Percentiles rank a stretch among this genome's conserved stretches.
These are phyloP conservation scores for Crotalus tigris DNA, from an alignment of 2,113 vertebrate genomes.

Conservation along the genomic window DNA sequence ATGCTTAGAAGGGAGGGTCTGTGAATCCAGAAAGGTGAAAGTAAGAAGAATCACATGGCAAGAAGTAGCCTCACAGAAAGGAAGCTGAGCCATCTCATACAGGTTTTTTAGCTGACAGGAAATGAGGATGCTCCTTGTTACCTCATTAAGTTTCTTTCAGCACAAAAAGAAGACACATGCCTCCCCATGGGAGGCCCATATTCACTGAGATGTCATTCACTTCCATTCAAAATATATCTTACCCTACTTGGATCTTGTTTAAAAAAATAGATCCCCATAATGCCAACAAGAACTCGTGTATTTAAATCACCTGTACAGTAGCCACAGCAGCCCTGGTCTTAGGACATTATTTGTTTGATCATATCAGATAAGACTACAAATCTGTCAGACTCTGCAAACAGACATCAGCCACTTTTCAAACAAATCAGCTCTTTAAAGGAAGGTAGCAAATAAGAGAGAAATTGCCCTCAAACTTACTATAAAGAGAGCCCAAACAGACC, in stretches of 20 bases:
- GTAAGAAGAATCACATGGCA: background rate
- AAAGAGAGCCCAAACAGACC: conserved; percentile 43
- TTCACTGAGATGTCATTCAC: background rate
- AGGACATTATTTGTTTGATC: background rate
- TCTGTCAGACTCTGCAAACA: conserved; percentile 33
- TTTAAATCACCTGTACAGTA: background rate
- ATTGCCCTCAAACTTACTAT: conserved; percentile 30
- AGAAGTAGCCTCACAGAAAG: background rate
- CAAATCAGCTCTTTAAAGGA: conserved; percentile 36
- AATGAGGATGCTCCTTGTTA: too few species aligned
- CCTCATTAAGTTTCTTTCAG: background rate
- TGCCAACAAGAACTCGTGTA: background rate
- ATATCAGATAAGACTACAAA: background rate
- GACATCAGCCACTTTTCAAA: conserved; percentile 27
- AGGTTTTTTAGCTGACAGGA: background rate
- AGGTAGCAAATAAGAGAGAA: conserved; percentile 21
- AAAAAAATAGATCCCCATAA: background rate
- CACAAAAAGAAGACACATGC: background rate
- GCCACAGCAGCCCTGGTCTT: background rate
- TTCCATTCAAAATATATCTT: background rate
- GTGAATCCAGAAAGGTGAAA: background rate
- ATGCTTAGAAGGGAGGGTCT: background rate
- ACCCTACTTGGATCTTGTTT: background rate
- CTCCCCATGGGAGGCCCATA: background rate
- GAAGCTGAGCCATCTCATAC: background rate